These are phyloP conservation scores for Triplophysa bombifrons DNA, from an alignment of 2,797 vertebrate species.

Conservation along the genomic window DNA sequence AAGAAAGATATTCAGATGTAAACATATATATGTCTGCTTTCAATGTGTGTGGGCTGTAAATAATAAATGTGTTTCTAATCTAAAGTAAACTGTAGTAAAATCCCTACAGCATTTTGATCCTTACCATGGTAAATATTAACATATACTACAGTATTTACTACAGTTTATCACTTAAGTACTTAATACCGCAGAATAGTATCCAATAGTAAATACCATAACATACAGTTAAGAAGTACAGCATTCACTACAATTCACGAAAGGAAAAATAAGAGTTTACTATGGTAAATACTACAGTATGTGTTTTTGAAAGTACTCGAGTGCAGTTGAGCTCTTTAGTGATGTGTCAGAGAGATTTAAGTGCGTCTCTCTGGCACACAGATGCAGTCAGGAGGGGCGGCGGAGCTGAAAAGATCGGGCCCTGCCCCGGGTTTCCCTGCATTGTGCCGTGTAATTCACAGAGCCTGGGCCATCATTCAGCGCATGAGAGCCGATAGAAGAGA, in stretches of 20 bases:
- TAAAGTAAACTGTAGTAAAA: no score
- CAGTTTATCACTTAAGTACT: no score
- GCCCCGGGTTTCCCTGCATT: conserved; percentile 82
- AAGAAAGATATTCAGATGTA: conserved; percentile 47
- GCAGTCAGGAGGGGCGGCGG: conserved; percentile 83
- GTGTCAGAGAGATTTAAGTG: not conserved
- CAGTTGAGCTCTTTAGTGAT: not conserved
- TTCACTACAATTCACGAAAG: no score
- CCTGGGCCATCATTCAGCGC: conserved; percentile 85
- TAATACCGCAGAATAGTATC: no score
- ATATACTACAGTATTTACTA: no score
- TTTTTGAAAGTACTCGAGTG: not conserved
- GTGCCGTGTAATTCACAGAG: conserved; percentile 79
- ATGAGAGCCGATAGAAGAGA: conserved; percentile 83
- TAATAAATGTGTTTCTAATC: conserved; percentile 51
- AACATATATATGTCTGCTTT: conserved; percentile 71
- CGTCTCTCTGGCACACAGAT: conserved; percentile 75
- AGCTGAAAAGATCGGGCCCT: conserved; percentile 87
- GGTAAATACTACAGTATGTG: no score
- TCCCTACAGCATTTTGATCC: no score
- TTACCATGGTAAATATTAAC: no score
- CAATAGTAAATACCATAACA: no score
- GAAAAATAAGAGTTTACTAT: no score
- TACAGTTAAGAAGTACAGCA: no score
- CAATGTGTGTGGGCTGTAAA: conserved; percentile 44